These are phyloP conservation scores for Vesta saturnalis DNA, from an alignment of 2,888 invertebrate genomes.

Conservation along the genomic window DNA sequence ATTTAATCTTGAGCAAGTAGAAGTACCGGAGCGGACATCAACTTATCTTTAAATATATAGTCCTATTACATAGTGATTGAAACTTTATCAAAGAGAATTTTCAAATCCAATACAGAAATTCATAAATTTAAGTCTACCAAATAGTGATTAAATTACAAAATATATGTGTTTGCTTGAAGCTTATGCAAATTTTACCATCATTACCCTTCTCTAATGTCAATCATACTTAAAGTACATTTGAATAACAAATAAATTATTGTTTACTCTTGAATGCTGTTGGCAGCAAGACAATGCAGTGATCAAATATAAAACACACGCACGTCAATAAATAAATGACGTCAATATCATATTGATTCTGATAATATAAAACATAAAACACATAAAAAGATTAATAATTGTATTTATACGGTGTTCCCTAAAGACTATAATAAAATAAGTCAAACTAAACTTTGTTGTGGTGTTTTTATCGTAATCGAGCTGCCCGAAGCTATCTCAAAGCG, in stretches of 20 bases:
- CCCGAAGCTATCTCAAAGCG: slow-evolving; percentile 28
- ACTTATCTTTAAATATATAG: background rate
- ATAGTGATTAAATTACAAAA: background rate
- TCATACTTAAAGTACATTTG: slow-evolving; percentile 12
- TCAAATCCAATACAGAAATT: background rate
- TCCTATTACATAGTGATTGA: background rate
- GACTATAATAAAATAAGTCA: background rate
- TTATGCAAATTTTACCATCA: slow-evolving; percentile 8
- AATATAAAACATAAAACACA: too few relatives aligned
- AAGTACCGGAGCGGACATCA: background rate
- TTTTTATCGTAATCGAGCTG: slow-evolving; percentile 36
- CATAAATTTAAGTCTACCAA: background rate
- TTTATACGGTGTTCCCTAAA: too few relatives aligned
- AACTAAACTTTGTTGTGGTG: slow-evolving; percentile 25
- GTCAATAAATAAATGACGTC: background rate
- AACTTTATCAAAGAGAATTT: background rate
- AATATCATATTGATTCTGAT: too few relatives aligned
- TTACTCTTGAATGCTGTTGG: background rate
- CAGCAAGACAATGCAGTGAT: background rate
- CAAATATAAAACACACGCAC: background rate
- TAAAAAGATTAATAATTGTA: too few relatives aligned
- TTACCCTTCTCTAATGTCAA: background rate
- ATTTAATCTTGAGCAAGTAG: slow-evolving; percentile 29
- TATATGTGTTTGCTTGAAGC: background rate
- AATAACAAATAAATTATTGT: slow-evolving; percentile 8